phyloP scores from a whole-genome alignment of 2,888 invertebrate species.

The Cheiracanthium punctorium region DNA sequence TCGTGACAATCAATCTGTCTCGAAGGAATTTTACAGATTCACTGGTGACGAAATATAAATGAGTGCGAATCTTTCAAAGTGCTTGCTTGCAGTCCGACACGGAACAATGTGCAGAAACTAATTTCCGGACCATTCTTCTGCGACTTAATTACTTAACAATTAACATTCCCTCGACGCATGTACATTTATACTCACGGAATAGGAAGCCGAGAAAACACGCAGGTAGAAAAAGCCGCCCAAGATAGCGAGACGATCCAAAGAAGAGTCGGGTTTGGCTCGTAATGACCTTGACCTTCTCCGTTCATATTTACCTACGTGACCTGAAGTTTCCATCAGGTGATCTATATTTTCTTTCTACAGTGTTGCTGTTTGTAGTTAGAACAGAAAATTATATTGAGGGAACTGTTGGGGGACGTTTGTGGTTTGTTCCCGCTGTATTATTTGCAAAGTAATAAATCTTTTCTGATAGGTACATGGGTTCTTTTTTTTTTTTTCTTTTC shows the following conservation, averaged over 20 bases:
- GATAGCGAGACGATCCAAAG: not conserved
- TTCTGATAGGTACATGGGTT: too few relatives aligned
- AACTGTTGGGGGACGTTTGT: too few relatives aligned
- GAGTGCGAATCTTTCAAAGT: too few relatives aligned
- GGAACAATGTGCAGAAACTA: too few relatives aligned
- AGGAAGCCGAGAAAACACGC: too few relatives aligned
- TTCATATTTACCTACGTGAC: not conserved
- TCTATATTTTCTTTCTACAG: not conserved
- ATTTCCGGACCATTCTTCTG: not conserved
- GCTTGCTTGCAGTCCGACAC: too few relatives aligned
- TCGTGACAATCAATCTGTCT: too few relatives aligned
- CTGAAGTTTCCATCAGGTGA: not conserved
- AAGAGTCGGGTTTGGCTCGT: not conserved
- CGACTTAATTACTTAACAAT: not conserved
- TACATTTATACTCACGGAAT: not conserved
- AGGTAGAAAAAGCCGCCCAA: not conserved
- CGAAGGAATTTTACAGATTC: too few relatives aligned
- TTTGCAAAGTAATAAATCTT: too few relatives aligned
- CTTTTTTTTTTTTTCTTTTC: too few relatives aligned
- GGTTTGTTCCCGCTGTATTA: too few relatives aligned
- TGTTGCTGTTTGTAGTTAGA: not conserved
- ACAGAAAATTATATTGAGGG: not conserved
- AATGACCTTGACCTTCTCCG: not conserved
- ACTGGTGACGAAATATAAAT: too few relatives aligned
- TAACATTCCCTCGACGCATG: not conserved